Evolutionary conservation across 2,113 vertebrate species (phyloP).

Genomic region (Cheilinus undulatus): DNA sequence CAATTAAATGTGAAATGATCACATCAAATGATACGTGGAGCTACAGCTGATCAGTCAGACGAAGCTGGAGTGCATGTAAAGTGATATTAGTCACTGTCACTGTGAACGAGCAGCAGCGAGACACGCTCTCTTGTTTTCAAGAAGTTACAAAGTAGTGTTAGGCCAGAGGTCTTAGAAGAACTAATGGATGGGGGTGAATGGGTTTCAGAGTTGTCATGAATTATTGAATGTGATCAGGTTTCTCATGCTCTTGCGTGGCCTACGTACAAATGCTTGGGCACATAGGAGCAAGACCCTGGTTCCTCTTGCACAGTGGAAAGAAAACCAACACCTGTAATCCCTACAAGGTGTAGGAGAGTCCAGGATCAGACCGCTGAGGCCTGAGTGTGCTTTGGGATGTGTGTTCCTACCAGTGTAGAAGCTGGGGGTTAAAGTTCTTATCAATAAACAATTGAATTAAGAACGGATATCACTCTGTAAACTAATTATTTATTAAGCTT

Average conservation of each 20-base stretch:
- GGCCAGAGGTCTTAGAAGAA: constrained; percentile 76
- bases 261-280: constrained; percentile 48
- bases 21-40: background rate
- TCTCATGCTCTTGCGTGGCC: constrained; percentile 45
- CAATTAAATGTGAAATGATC: constrained; percentile 3
- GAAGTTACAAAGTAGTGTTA: constrained; percentile 73
- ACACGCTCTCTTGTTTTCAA: constrained; percentile 66
- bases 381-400: constrained; percentile 30
- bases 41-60: constrained; percentile 4
- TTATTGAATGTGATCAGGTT: constrained; percentile 82
- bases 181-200: constrained; percentile 75
- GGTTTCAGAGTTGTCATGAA: constrained; percentile 75
- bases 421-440: background rate
- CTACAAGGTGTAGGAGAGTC: constrained; percentile 57
- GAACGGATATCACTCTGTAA: too few relatives aligned
- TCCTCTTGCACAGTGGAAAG: constrained; percentile 82
- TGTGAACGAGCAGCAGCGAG: constrained; percentile 22
- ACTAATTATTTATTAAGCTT: too few relatives aligned
- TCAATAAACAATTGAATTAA: too few relatives aligned
- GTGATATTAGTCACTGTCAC: constrained; percentile 41
- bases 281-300: constrained; percentile 42
- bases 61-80: constrained; percentile 8
- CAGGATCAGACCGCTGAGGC: constrained; percentile 33
- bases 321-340: constrained; percentile 84
- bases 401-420: constrained; percentile 43